Conservation (phyloP, 2,113 vertebrate species). For the Australoheros scitulus region DNA sequence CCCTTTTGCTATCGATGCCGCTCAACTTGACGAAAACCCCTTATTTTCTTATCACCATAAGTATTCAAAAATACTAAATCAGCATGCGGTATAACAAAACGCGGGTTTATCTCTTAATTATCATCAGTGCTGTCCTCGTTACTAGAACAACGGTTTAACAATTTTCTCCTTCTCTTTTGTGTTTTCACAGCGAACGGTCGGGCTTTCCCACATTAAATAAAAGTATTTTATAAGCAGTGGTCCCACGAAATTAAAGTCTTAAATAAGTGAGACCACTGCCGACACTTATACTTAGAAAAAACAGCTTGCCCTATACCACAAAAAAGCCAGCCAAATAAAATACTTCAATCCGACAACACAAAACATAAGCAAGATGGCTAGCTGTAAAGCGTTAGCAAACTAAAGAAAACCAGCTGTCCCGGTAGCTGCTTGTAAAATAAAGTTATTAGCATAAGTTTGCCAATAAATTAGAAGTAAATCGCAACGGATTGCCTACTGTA, state of each 20-base stretch:
- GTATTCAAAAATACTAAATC: background rate
- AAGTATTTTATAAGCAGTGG: conserved; percentile 12
- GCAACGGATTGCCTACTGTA: background rate
- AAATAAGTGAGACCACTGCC: background rate
- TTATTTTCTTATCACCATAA: background rate
- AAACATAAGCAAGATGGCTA: conserved; percentile 69
- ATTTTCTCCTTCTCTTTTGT: conserved; percentile 59
- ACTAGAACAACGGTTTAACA: conserved; percentile 23
- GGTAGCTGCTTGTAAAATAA: conserved; percentile 24
- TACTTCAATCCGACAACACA: conserved; percentile 52
- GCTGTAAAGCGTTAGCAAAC: conserved; percentile 57
- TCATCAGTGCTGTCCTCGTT: background rate
- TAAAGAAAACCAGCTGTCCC: conserved; percentile 31
- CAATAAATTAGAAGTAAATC: conserved; percentile 7
- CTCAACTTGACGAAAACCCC: background rate
- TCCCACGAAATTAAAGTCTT: background rate
- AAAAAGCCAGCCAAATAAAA: conserved; percentile 48
- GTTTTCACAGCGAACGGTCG: conserved; percentile 22
- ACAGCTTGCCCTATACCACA: background rate
- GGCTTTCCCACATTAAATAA: conserved; percentile 14
- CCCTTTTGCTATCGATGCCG: background rate
- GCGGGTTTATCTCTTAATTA: background rate
- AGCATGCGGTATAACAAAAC: background rate
- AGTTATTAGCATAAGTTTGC: conserved; percentile 28
- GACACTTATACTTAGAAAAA: background rate